phyloP scores from a whole-genome alignment of 2,888 invertebrate species.

The Tryphoninae sp. region DNA sequence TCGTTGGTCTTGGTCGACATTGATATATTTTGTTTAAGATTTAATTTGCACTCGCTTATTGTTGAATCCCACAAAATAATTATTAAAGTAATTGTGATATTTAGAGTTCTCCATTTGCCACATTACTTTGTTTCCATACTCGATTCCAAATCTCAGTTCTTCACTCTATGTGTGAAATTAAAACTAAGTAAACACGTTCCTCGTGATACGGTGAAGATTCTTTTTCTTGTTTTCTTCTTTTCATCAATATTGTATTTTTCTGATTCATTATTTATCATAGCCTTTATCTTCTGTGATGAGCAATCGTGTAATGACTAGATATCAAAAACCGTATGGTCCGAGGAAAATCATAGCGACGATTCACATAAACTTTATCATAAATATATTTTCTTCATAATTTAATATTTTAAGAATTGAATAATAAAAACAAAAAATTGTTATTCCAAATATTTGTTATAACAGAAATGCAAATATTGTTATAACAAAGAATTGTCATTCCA shows the following conservation, averaged over 20 bases:
- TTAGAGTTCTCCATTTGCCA: conserved; percentile 5
- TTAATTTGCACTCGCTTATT: background rate
- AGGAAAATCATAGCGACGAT: background rate
- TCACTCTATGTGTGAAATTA: too few species aligned
- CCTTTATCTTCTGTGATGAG: conserved; percentile 27
- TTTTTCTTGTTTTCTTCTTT: background rate
- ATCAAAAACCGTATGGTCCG: conserved; percentile 22
- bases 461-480: too few species aligned
- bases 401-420: background rate
- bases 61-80: background rate
- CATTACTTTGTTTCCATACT: background rate
- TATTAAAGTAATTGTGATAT: conserved; percentile 2
- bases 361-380: background rate
- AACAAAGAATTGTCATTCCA: background rate
- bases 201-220: background rate
- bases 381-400: conserved; percentile 1
- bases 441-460: too few species aligned
- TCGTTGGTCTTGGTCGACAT: background rate
- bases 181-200: background rate
- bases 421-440: background rate
- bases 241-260: background rate
- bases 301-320: conserved; percentile 45
- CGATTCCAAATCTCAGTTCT: background rate
- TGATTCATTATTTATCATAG: background rate
- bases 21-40: conserved; percentile 7